Evolutionary conservation across 2,113 vertebrate species (phyloP), one percentile per base, ranked within the genome.

Genomic region (Lycaon pictus): DNA sequence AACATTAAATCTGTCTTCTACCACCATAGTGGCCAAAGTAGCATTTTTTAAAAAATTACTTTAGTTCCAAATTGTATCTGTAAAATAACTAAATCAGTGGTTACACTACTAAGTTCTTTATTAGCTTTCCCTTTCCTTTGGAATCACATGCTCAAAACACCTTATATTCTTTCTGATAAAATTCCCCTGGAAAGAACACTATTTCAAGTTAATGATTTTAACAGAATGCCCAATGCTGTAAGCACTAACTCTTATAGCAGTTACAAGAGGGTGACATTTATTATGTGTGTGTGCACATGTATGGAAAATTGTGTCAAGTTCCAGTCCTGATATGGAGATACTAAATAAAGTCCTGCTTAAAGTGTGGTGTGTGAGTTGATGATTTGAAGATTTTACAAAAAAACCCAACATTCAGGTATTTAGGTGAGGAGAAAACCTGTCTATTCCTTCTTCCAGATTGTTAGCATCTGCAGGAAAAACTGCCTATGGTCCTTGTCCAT

Each of bases 121-220:
- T 72, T 72, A 79, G 43, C 35, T 53, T 89, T 84, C 27, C 56
- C 60, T 67, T 91, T 71, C 53, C 55, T 89, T 48, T 96, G 67
- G 56, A 81, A 62, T 81, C 58, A 88, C 51, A 93, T 92, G 79
- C 53, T 86, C 62, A n/a, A 77, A 76, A 79, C 74, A 87, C 67
- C 60, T 92, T 71, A 48, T 22, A 90, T 51, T 22, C 48, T 76
- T 88, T 85, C 74, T 67, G 69, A 85, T 82, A 89, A 77, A 91
- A 89, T 69, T 93, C 55, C 35, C 82, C 60, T 89, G 35, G 67
- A 88, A 69, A 93, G n/a, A 95, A 93, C 20, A 93, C 5, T 22
- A 35, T 27, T 62, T 81, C 58, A 60, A 67, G 29, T 29, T 76
- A 87, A 97, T 37, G 56, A 93, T n/a, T 95, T 95, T 63, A 95